Percentiles rank a stretch among this genome's conserved stretches.
Conservation (phyloP, 2,888 invertebrate species). For the Tetranychus piercei region DNA sequence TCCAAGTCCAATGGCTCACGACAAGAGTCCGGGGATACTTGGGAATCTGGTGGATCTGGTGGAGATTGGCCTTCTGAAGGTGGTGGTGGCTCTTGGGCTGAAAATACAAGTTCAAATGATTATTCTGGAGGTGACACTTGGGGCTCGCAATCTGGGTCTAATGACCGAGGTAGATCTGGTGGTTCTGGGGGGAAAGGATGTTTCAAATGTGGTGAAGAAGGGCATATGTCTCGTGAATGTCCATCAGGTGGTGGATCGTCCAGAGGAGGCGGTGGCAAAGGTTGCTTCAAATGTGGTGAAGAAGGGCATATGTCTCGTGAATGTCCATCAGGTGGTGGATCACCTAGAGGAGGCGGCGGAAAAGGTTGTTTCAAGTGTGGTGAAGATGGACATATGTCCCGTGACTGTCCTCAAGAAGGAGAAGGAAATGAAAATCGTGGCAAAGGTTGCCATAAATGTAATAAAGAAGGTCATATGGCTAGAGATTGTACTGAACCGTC, state of each 20-base stretch:
- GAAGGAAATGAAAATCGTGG: background rate
- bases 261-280: background rate
- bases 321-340: constrained; percentile 21
- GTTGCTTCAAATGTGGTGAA: constrained; percentile 27
- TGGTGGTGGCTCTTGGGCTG: background rate
- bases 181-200: background rate
- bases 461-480: constrained; percentile 16
- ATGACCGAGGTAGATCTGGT: background rate
- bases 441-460: constrained; percentile 16
- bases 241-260: background rate
- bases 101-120: background rate
- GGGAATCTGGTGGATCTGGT: background rate
- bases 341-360: background rate
- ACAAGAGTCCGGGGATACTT: background rate
- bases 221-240: constrained; percentile 22
- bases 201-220: constrained; percentile 14
- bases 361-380: constrained; percentile 19
- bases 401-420: background rate
- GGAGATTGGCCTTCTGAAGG: background rate
- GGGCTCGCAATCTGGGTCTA: background rate
- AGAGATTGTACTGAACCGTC: constrained; percentile 17
- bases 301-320: constrained; percentile 27
- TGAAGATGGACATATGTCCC: constrained; percentile 22
- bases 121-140: background rate
- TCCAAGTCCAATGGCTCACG: no score